Evolutionary conservation across 2,888 invertebrate species (phyloP), one percentile per base, ranked within the genome.

Genomic region (Xylota sylvarum): DNA sequence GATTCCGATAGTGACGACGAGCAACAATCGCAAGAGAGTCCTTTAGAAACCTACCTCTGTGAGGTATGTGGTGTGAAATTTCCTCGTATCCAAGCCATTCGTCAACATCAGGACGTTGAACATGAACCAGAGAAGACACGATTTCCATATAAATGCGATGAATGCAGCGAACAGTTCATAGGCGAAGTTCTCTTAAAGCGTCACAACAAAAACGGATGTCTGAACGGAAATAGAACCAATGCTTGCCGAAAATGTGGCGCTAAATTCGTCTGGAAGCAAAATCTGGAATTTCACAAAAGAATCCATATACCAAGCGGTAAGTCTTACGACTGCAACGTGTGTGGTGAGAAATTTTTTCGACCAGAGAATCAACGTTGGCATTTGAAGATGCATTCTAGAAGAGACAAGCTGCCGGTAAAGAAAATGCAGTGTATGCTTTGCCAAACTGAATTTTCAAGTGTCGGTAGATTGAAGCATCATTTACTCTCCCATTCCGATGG

Each of bases 161-260:
- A 93, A 23, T 95, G 95, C 89, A 90, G 91, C 0, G 93, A 93
- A 91, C 90, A 93, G 10, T 94, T 94, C 89, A 93, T 94, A 0
- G 93, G 93, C 0, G 89, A 92, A 0, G 93, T 93, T 37, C 91
- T 94, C 9, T 93, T 94, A 0, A 91, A 92, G 0, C 93, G 94
- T 2, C 95, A 95, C 93, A 52, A 93, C 90, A 89, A 93, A 90
- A 88, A 92, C 88, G 89, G 90, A 30, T 93, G 92, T 48, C 88
- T 73, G 43, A 92, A 91, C 76, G 77, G 65, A 12, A 84, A 89
- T 27, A 89, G 90, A 2, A 88, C 88, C 0, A 89, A 88, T 30
- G 84, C 88, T 7, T 92, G 92, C 65, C 76, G 86, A 12, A 88
- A 88, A 12, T 92, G 92, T 55, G 88, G 88, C 30, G 88, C 89